phyloP scores from a whole-genome alignment of 92 coral and sea anemone species.

The Epizoanthus stellaris region DNA sequence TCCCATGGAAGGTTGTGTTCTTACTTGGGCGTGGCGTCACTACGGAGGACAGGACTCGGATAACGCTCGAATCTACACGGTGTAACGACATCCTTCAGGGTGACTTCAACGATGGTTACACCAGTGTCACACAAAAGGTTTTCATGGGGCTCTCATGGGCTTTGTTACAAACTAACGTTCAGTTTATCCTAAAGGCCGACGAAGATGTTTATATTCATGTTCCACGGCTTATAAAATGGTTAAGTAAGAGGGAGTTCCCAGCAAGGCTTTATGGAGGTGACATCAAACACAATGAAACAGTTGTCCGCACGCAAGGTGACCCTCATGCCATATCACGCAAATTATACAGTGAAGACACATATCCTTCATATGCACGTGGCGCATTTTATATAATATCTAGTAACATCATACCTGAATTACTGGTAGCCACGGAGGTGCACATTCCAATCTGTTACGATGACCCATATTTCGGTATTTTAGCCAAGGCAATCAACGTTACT shows the following conservation, averaged over 20 bases:
- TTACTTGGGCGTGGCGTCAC: conserved; percentile 55
- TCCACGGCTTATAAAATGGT: conserved; percentile 51
- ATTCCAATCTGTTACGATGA: conserved; percentile 66
- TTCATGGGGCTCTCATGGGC: conserved; percentile 73
- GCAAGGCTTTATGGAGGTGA: conserved; percentile 64
- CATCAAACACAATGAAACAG: conserved; percentile 45
- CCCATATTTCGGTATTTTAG: conserved; percentile 63
- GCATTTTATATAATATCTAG: conserved; percentile 57
- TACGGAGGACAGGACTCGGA: conserved; percentile 30
- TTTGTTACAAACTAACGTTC: conserved; percentile 5
- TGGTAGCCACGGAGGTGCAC: conserved; percentile 40
- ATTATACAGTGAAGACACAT: conserved; percentile 37
- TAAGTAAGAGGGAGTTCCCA: conserved; percentile 41
- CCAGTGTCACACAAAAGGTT: conserved; percentile 56
- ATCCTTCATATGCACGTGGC: conserved; percentile 68
- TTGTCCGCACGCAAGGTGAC: conserved; percentile 51
- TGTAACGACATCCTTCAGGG: conserved; percentile 69
- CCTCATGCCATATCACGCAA: conserved; percentile 57
- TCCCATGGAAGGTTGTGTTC: conserved; percentile 53
- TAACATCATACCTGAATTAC: conserved; percentile 50
- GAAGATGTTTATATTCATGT: conserved; percentile 59
- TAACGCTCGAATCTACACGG: conserved; percentile 45
- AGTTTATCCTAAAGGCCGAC: conserved; percentile 64
- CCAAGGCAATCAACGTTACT: conserved; percentile 39
- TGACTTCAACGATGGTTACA: conserved; percentile 55